These are phyloP conservation scores for Tetragnatha montana DNA, from an alignment of 2,888 invertebrate genomes.

Conservation along the genomic window DNA sequence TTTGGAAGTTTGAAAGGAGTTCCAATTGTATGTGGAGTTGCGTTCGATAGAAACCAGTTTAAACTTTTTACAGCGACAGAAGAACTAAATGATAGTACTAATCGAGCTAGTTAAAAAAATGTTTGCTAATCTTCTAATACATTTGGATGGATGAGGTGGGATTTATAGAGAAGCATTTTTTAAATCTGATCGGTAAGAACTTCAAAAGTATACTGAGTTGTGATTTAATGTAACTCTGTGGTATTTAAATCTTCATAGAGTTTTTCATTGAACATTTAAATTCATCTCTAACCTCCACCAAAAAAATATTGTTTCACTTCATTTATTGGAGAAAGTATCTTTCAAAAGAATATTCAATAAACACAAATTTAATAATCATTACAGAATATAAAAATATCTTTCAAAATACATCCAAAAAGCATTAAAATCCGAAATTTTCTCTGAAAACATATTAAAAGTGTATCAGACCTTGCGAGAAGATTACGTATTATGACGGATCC, in stretches of 20 bases:
- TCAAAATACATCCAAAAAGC: background rate
- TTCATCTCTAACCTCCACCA: background rate
- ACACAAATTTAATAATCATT: background rate
- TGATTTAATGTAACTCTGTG: too few species aligned
- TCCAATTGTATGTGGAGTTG: too few species aligned
- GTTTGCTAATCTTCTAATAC: too few species aligned
- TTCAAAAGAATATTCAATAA: background rate
- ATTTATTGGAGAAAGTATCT: background rate
- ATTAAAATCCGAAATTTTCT: background rate
- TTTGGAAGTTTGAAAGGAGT: too few species aligned
- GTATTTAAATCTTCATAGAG: background rate
- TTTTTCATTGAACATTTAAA: background rate
- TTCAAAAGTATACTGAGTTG: too few species aligned
- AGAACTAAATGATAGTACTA: too few species aligned
- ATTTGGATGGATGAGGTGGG: too few species aligned
- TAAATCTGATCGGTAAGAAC: too few species aligned
- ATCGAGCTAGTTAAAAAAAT: too few species aligned
- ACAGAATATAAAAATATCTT: slow-evolving; percentile 1
- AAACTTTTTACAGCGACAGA: too few species aligned
- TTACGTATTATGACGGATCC: slow-evolving; percentile 35
- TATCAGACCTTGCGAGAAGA: slow-evolving; percentile 31
- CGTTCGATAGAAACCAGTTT: too few species aligned
- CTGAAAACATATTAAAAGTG: background rate
- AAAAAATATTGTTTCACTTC: background rate
- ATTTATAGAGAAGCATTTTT: too few species aligned